Conservation (phyloP, 2,888 invertebrate species). For the Lomographa bimaculata region DNA sequence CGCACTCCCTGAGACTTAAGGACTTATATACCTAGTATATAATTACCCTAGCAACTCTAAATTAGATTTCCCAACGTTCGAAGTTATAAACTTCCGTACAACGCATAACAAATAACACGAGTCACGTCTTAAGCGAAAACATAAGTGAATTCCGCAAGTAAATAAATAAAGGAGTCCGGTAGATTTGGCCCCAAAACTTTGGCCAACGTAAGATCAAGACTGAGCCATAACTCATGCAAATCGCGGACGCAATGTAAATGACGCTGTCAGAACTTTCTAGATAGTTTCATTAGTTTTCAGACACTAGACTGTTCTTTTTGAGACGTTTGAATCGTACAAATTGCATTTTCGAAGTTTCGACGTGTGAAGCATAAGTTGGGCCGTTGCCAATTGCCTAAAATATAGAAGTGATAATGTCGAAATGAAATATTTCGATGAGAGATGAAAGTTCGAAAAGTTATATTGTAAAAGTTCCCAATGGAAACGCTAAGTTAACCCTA, state of each 20-base stretch:
- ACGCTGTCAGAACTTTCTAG: slow-evolving; percentile 39
- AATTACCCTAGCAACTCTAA: too few species aligned
- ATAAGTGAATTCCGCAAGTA: slow-evolving; percentile 31
- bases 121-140: too few species aligned
- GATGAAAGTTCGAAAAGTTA: slow-evolving; percentile 2
- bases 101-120: slow-evolving; percentile 10
- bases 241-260: slow-evolving; percentile 49
- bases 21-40: too few species aligned
- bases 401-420: slow-evolving; percentile 3
- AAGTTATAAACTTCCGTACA: slow-evolving; percentile 5
- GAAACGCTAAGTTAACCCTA: too few species aligned
- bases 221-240: slow-evolving; percentile 60
- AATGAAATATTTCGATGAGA: slow-evolving; percentile 3
- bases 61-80: slow-evolving; percentile 5
- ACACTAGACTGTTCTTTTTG: slow-evolving; percentile 36
- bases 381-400: slow-evolving; percentile 9
- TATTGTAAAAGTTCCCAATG: not conserved
- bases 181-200: slow-evolving; percentile 37
- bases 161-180: slow-evolving; percentile 42
- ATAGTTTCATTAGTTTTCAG: slow-evolving; percentile 44
- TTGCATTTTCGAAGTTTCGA: slow-evolving; percentile 23
- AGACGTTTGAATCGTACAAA: slow-evolving; percentile 24
- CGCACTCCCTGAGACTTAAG: too few species aligned
- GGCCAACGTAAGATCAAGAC: slow-evolving; percentile 48
- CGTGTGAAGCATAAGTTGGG: slow-evolving; percentile 26